Percentiles rank a stretch among this genome's conserved stretches.
phyloP scores from a whole-genome alignment of 2,888 invertebrate species.

The Mythimna impura region DNA sequence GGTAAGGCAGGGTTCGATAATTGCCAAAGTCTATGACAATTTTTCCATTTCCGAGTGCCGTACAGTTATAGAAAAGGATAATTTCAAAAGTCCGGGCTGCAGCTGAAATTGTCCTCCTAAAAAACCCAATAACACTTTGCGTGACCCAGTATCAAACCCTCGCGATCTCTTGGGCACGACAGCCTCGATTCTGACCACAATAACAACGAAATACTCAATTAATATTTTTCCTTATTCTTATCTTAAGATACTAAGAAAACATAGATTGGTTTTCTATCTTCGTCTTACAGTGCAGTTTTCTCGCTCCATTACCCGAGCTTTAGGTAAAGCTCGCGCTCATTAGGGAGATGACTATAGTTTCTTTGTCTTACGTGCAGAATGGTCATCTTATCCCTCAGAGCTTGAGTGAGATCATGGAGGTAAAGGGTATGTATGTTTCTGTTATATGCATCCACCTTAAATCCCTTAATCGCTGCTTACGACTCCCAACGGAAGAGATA shows the following conservation, averaged over 20 bases:
- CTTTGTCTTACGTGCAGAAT: slow-evolving; percentile 14
- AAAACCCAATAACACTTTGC: slow-evolving; percentile 43
- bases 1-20: slow-evolving; percentile 10
- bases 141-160: slow-evolving; percentile 28
- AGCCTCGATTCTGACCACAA: slow-evolving; percentile 13
- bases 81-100: slow-evolving; percentile 18
- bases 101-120: slow-evolving; percentile 16
- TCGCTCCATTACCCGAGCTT: slow-evolving; percentile 32
- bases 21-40: slow-evolving; percentile 14
- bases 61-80: slow-evolving; percentile 1
- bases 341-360: slow-evolving; percentile 38
- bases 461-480: slow-evolving; percentile 31
- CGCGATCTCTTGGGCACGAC: slow-evolving; percentile 29
- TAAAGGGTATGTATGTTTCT: slow-evolving; percentile 5
- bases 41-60: slow-evolving; percentile 8
- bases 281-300: slow-evolving; percentile 23
- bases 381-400: slow-evolving; percentile 18
- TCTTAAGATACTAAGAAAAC: background rate
- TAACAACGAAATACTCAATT: slow-evolving; percentile 16
- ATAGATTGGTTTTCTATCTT: slow-evolving; percentile 26
- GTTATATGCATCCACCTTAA: slow-evolving; percentile 27
- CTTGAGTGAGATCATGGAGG: slow-evolving; percentile 12
- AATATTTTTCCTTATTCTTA: slow-evolving; percentile 21
- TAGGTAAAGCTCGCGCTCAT: slow-evolving; percentile 33
- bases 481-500: slow-evolving; percentile 1